These are phyloP conservation scores for Prunella fulvescens DNA, from an alignment of 2,113 vertebrate species.

Conservation along the genomic window DNA sequence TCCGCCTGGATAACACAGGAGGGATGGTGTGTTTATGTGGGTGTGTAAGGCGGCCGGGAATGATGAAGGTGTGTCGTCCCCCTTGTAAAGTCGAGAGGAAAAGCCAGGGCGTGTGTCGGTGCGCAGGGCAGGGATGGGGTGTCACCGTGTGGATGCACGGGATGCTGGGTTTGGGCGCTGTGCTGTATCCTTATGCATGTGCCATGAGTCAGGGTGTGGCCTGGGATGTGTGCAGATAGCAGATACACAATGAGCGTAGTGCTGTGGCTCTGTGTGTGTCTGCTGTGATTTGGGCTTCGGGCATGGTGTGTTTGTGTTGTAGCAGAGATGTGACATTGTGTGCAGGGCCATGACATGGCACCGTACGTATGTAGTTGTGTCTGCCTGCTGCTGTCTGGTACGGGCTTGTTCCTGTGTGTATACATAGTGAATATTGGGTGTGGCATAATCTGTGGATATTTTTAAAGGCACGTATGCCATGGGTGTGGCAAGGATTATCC, in stretches of 20 bases:
- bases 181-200: background rate
- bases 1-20: background rate
- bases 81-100: background rate
- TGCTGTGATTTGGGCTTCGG: background rate
- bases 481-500: conserved; percentile 2
- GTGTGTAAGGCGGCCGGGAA: background rate
- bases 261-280: fast-evolving
- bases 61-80: background rate
- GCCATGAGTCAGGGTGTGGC: background rate
- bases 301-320: background rate
- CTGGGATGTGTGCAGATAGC: background rate
- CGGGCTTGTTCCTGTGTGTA: background rate
- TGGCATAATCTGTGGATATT: background rate
- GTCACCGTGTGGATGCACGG: background rate
- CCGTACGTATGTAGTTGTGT: background rate
- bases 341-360: background rate
- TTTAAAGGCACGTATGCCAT: background rate
- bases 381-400: background rate
- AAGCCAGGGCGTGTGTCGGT: background rate
- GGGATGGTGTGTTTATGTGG: background rate
- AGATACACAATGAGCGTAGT: background rate
- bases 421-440: background rate
- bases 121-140: background rate
- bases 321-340: background rate
- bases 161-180: background rate